phyloP scores from a whole-genome alignment of 2,113 vertebrate species.

The Ammodramus savannarum region DNA sequence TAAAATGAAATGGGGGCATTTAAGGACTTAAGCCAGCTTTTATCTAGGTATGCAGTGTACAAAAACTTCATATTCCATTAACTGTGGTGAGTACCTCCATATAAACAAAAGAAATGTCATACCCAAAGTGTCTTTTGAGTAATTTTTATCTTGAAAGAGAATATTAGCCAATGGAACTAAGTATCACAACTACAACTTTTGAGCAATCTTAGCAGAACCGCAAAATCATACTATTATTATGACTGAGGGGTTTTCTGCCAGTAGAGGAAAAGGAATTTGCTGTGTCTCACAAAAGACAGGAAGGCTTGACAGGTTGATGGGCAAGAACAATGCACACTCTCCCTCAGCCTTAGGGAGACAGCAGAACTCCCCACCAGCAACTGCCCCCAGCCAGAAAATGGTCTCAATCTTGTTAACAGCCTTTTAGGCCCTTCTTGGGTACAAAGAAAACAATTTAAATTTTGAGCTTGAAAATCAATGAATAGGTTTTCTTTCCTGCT shows the following conservation, averaged over 20 bases:
- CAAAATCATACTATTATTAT: not conserved
- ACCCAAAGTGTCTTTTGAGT: not conserved
- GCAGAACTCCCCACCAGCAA: not conserved
- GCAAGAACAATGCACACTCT: not conserved
- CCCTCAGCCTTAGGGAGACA: not conserved
- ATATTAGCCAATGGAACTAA: not conserved
- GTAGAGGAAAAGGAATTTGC: not conserved
- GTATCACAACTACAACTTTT: not conserved
- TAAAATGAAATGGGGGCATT: not conserved
- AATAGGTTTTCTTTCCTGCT: not conserved
- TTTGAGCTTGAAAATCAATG: not conserved
- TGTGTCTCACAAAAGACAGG: fast-evolving
- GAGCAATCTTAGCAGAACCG: not conserved
- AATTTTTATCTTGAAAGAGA: not conserved
- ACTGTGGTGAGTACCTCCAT: not conserved
- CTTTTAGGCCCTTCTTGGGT: not conserved
- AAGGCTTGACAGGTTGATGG: not conserved
- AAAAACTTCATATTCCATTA: not conserved
- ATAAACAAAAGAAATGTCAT: not conserved
- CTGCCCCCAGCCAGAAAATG: not conserved
- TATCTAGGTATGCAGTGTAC: not conserved
- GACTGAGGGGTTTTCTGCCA: not conserved
- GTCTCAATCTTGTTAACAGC: not conserved
- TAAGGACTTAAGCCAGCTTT: not conserved
- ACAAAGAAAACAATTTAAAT: not conserved